Evolutionary conservation across 1,140 invertebrate species (phyloP).

Genomic region (Pseudoatta argentina): DNA sequence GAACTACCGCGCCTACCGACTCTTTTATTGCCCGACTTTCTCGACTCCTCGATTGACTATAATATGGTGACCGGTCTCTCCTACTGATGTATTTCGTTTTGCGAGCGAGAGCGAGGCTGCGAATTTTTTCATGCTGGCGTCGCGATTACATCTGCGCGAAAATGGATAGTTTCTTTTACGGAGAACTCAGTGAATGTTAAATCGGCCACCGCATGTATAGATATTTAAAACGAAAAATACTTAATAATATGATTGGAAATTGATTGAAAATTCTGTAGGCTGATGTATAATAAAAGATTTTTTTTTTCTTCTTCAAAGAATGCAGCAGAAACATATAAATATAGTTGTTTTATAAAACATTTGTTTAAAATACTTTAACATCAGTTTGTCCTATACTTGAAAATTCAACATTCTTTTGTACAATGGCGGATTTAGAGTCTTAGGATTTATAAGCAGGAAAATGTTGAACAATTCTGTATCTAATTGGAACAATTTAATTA

Average conservation of each 20-base stretch:
- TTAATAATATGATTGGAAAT: not conserved
- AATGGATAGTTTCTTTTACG: not conserved
- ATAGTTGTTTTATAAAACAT: not conserved
- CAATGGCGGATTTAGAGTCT: not conserved
- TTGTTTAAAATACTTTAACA: not conserved
- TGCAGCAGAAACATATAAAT: not conserved
- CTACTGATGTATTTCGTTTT: slow-evolving; percentile 1
- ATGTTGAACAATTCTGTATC: not conserved
- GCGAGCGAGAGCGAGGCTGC: not conserved
- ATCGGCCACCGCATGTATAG: not conserved
- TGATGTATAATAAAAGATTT: not conserved
- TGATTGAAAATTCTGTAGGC: not conserved
- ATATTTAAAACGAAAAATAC: not conserved
- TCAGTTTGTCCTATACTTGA: not conserved
- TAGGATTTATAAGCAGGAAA: not conserved
- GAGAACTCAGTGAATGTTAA: not conserved
- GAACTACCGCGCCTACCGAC: slow-evolving; percentile 66
- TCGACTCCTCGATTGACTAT: slow-evolving; percentile 51
- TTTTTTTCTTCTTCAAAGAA: not conserved
- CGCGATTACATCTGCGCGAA: not conserved
- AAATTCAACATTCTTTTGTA: not conserved
- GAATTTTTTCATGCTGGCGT: slow-evolving; percentile 8
- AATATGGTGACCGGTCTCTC: slow-evolving; percentile 68
- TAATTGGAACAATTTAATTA: not conserved
- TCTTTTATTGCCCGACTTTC: slow-evolving; percentile 70